Percentiles rank a stretch among this genome's conserved stretches.
Conservation (phyloP, 2,888 invertebrate species). For the Dendrolimus pini region DNA sequence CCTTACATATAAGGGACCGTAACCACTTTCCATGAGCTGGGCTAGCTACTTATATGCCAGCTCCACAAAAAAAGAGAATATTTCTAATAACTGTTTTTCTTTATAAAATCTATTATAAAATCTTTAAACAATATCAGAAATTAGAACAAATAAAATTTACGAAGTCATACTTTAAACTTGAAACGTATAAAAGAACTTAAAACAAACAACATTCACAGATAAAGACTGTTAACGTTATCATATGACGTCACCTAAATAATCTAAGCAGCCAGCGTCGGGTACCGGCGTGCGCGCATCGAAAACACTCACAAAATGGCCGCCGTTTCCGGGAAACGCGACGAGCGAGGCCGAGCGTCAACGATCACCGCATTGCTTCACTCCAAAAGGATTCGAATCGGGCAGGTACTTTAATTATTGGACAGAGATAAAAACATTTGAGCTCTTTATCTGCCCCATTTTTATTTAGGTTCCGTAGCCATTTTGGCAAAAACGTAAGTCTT, state of each 20-base stretch:
- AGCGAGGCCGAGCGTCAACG: constrained; percentile 23
- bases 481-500: no score
- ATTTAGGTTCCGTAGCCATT: no score
- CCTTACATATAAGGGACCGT: no score
- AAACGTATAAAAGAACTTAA: background rate
- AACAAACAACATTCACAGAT: background rate
- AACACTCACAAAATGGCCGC: constrained; percentile 31
- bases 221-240: constrained; percentile 2
- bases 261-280: constrained; percentile 8
- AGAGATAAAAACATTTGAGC: background rate
- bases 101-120: no score
- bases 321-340: constrained; percentile 43
- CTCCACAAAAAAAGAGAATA: no score
- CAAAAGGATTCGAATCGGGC: background rate
- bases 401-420: background rate
- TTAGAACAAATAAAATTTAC: no score
- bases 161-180: no score
- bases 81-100: no score
- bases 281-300: constrained; percentile 16
- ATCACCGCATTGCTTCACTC: constrained; percentile 15
- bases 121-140: no score
- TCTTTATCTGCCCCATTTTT: no score
- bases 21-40: no score
- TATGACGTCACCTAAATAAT: background rate
- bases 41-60: no score